Evolutionary conservation across 2,113 vertebrate genomes (phyloP), one percentile per base, ranked within the genome.

Genomic region (Arothron firmamentum): DNA sequence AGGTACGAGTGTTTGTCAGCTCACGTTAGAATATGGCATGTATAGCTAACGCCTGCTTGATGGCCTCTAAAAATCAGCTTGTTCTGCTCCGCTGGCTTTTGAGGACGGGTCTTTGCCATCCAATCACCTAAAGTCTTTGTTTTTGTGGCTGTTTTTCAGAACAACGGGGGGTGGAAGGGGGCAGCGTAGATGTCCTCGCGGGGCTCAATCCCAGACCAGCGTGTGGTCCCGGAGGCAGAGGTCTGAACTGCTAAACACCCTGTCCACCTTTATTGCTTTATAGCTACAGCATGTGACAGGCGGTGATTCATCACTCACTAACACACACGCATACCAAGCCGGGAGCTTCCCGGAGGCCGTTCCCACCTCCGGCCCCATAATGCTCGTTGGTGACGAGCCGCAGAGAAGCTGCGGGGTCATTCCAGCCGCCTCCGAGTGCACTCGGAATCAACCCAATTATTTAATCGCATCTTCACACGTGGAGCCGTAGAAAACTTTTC

Each of bases 261-360:
- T 31, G 42, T 59, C 43, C 61, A 72, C 65, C 60, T 62, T 52
- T 67, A 80, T 80, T 77, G 60, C 62, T 59, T 64, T 80, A 72
- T 51, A 74, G 63, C 70, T 58, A 59, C 73, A 45, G 62, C 13
- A 14, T 64, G 65, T 72, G 61, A 56, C 57, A 31, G 52, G 34
- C 14, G 57, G 61, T 77, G 79, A 82, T 71, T 79, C 75, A 77
- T 75, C 58, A 45, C 54, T 53, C 67, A 62, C 50, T 41, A 55
- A 62, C 67, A 62, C 67, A 66, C 62, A 67, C 64, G 43, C 15
- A 12, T 58, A 58, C 17, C 54, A 47, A 54, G 59, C 67, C 65
- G 60, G 52, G 52, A 78, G 72, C 47, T 52, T 55, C 61, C 72
- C 43, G 34, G 55, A 70, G 67, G 72, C 67, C 42, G 17, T 58